Conservation (phyloP, 2,888 invertebrate species). For the Drosophila monieri region DNA sequence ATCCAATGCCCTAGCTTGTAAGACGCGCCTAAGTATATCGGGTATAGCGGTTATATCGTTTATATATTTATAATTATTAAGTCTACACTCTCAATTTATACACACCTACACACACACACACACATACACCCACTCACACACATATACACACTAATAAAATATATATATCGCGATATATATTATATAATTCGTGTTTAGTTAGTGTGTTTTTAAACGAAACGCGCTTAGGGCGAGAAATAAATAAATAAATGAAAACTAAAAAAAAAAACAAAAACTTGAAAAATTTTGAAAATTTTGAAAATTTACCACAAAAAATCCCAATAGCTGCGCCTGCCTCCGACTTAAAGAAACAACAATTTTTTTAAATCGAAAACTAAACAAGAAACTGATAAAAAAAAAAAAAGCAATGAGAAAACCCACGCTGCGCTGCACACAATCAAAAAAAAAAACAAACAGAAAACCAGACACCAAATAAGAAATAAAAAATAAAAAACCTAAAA, state of each 20-base stretch:
- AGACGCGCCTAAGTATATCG: conserved; percentile 23
- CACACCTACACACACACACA: conserved; percentile 15
- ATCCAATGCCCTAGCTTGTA: conserved; percentile 30
- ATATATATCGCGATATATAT: conserved; percentile 26
- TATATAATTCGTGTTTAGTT: conserved; percentile 37
- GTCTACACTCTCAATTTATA: conserved; percentile 6
- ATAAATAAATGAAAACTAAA: conserved; percentile 15
- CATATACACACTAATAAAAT: conserved; percentile 4
- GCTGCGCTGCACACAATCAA: conserved; percentile 45
- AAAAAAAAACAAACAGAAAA: conserved; percentile 21
- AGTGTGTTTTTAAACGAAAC: conserved; percentile 55
- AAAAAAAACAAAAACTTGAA: not conserved
- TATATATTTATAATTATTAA: conserved; percentile 16
- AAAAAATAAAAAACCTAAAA: conserved; percentile 25
- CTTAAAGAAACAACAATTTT: conserved; percentile 10
- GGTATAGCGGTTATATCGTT: conserved; percentile 33
- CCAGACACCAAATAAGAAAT: conserved; percentile 11
- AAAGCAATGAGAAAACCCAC: conserved; percentile 30
- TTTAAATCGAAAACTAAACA: conserved; percentile 2
- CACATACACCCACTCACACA: conserved; percentile 10
- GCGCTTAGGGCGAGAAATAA: conserved; percentile 27
- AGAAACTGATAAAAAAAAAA: conserved; percentile 3
- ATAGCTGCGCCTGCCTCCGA: conserved; percentile 44
- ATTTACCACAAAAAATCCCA: conserved; percentile 5
- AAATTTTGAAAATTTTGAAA: conserved; percentile 1